Evolutionary conservation across 2,888 invertebrate genomes (phyloP), one percentile per base, ranked within the genome.

Genomic region (Alentia gelatinosa): DNA sequence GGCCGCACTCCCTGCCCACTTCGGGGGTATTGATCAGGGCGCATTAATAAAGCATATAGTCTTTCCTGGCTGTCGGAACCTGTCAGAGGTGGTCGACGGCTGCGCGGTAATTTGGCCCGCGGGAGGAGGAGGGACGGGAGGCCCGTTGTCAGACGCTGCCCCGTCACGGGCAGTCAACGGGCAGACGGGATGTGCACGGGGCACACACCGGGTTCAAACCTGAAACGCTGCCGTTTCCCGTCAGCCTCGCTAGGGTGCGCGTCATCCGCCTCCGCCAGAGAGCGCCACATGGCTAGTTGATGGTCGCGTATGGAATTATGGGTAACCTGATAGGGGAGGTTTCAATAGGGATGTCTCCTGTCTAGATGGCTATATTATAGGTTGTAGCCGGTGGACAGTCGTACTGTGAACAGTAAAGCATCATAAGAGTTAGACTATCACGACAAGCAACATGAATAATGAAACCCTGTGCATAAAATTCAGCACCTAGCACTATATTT

Each of bases 1-100:
- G 86, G 47, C 26, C 30, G n/a, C 33, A 26, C 30, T 86, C 9
- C 5, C 15, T 42, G 86, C 26, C 12, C 30, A 47, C 42, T 47
- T 86, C 47, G 42, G 30, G 42, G 0, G 42, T 86, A 86, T 86
- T 86, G 50, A 86, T 50, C 86, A 47, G 30, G 4, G 15, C 9
- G 86, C 86, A 86, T 86, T 86, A 86, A 86, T 86, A 86, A 86
- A 50, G 86, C 86, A 86, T 86, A 86, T 86, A 86, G 86, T 86
- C 86, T 86, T 42, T 86, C 86, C 86, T 50, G 42, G 47, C 50
- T 86, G 86, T 86, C 86, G 86, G 86, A 86, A 86, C 42, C 86
- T 86, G 86, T 86, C 86, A 86, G 47, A 9, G 35, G 19, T 40
- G 47, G 42, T 30, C 47, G 47, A 33, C 47, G 42, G 86, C 19